A percentile compares a stretch with the other conserved stretches of the same genome.
Evolutionary conservation across 2,888 invertebrate species (phyloP).

Genomic region (Drosophila limbata): DNA sequence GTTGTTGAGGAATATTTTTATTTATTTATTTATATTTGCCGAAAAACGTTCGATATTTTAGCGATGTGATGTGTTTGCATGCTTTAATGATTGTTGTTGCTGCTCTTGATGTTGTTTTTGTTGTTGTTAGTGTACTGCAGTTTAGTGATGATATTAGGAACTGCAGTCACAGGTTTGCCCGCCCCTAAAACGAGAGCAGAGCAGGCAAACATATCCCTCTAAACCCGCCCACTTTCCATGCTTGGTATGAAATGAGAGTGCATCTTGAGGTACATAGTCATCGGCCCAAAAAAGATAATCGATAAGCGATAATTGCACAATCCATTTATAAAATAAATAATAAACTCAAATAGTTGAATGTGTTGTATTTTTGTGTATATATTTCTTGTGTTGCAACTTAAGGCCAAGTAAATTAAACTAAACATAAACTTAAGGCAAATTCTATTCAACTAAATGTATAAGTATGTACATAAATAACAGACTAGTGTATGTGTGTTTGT

Average conservation of each 20-base stretch:
- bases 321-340: conserved; percentile 37
- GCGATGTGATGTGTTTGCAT: conserved; percentile 53
- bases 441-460: conserved; percentile 59
- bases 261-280: conserved; percentile 26
- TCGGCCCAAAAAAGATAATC: conserved; percentile 2
- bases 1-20: conserved; percentile 63
- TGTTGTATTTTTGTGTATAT: conserved; percentile 47
- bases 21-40: conserved; percentile 25
- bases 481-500: conserved; percentile 73
- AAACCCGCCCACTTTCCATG: conserved; percentile 83
- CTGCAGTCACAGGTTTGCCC: conserved; percentile 61
- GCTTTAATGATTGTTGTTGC: conserved; percentile 50
- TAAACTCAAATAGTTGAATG: conserved; percentile 46
- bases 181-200: conserved; percentile 40
- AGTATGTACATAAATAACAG: conserved; percentile 77
- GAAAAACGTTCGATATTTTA: conserved; percentile 29
- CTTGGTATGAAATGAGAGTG: conserved; percentile 67
- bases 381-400: conserved; percentile 71
- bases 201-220: conserved; percentile 81
- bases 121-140: conserved; percentile 38
- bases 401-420: conserved; percentile 77
- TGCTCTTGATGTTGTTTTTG: conserved; percentile 43
- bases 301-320: conserved; percentile 15
- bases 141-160: conserved; percentile 14
- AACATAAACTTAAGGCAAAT: conserved; percentile 67